Evolutionary conservation across 1,140 invertebrate species (phyloP).

Genomic region (Sinonovacula constricta): DNA sequence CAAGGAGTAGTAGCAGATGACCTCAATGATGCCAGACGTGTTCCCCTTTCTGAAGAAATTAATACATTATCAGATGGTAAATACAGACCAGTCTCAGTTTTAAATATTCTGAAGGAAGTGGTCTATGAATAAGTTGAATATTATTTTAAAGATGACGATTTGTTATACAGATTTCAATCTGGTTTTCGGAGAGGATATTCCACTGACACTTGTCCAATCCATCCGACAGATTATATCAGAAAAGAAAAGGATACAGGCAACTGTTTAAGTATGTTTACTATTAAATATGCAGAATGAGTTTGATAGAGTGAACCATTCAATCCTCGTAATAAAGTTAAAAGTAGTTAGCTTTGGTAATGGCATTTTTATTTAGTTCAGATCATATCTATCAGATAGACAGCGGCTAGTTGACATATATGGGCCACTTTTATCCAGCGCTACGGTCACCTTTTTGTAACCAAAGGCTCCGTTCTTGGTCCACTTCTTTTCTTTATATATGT

Average conservation of each 20-base stretch:
- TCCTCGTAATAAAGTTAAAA: slow-evolving; percentile 25
- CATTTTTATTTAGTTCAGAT: no score
- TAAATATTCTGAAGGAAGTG: slow-evolving; percentile 37
- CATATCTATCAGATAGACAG: no score
- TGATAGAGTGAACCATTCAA: slow-evolving; percentile 50
- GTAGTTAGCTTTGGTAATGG: slow-evolving; percentile 3
- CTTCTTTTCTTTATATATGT: no score
- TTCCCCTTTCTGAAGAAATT: no score
- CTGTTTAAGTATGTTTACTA: slow-evolving; percentile 28
- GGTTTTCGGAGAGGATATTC: slow-evolving; percentile 26
- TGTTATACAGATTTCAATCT: slow-evolving; percentile 35
- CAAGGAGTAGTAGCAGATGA: no score
- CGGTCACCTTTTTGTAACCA: no score
- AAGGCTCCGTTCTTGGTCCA: no score
- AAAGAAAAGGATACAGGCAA: slow-evolving; percentile 25
- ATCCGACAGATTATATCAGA: slow-evolving; percentile 39
- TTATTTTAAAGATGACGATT: background rate
- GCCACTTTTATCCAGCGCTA: no score
- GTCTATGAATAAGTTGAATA: slow-evolving; percentile 32
- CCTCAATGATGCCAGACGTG: no score
- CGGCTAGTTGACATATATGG: no score
- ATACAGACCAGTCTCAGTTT: slow-evolving; percentile 25
- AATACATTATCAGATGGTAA: no score
- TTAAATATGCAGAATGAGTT: slow-evolving; percentile 53
- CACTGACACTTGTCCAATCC: slow-evolving; percentile 40